phyloP scores from a whole-genome alignment of 2,888 invertebrate genomes.

The Clivina fossor region DNA sequence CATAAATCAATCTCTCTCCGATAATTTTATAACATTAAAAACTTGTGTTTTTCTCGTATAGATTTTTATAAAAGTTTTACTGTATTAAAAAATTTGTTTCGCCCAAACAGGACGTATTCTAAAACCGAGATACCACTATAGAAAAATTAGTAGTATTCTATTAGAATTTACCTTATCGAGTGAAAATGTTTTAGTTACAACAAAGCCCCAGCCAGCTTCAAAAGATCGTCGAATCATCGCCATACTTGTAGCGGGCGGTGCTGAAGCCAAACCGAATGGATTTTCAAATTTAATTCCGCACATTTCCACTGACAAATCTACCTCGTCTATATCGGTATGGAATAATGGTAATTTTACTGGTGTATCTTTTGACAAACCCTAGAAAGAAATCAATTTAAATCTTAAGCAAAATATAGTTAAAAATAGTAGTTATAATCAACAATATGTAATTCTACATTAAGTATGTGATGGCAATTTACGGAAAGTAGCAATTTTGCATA shows the following conservation, averaged over 20 bases:
- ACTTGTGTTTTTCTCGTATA: no score
- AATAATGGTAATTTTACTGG: conserved; percentile 85
- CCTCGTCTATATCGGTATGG: conserved; percentile 88
- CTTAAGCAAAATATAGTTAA: neutral
- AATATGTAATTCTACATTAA: no score
- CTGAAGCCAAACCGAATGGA: conserved; percentile 96
- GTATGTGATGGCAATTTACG: no score
- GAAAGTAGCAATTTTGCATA: no score
- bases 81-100: no score
- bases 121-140: conserved; percentile 5
- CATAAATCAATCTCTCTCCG: no score
- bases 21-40: no score
- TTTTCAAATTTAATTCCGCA: conserved; percentile 94
- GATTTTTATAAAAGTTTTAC: no score
- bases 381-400: conserved; percentile 28
- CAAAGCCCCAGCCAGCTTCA: conserved; percentile 96
- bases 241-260: conserved; percentile 91
- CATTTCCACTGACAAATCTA: conserved; percentile 90
- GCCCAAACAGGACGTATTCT: no score
- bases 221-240: conserved; percentile 96
- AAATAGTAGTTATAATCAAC: neutral
- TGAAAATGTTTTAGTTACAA: conserved; percentile 95
- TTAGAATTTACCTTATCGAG: conserved; percentile 78
- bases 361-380: conserved; percentile 64
- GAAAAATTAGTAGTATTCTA: neutral